These are phyloP conservation scores for Psammodynastes pulverulentus DNA, from an alignment of 2,113 vertebrate genomes.

Conservation along the genomic window DNA sequence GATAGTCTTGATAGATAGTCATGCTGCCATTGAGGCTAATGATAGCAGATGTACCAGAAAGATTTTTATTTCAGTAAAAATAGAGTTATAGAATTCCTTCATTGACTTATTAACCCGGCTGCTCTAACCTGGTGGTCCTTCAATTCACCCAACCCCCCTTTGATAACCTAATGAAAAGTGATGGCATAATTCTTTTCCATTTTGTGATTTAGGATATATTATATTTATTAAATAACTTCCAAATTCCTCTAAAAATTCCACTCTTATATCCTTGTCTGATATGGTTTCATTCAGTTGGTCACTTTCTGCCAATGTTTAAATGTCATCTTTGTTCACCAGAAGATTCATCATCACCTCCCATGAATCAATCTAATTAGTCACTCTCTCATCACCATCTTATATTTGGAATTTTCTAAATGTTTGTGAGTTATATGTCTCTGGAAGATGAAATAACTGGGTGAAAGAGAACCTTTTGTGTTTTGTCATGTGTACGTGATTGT, in stretches of 20 bases:
- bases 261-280: neutral
- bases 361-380: conserved; percentile 12
- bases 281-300: neutral
- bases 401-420: conserved; percentile 48
- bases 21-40: neutral
- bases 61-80: conserved; percentile 6
- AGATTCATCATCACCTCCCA: neutral
- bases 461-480: conserved; percentile 61
- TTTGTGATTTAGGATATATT: neutral
- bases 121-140: neutral
- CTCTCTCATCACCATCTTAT: conserved; percentile 38
- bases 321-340: neutral
- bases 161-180: neutral
- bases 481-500: conserved; percentile 76
- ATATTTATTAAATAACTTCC: neutral
- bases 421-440: conserved; percentile 14
- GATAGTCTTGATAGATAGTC: neutral
- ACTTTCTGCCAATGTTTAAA: neutral
- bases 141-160: neutral
- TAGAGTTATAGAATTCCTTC: conserved; percentile 11
- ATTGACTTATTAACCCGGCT: neutral
- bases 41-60: neutral
- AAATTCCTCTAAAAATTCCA: neutral
- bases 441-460: conserved; percentile 41
- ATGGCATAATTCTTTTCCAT: neutral